Evolutionary conservation across 2,797 vertebrate species (phyloP), one percentile per base, ranked within the genome.

Genomic region (Chaetodon trifasciatus): DNA sequence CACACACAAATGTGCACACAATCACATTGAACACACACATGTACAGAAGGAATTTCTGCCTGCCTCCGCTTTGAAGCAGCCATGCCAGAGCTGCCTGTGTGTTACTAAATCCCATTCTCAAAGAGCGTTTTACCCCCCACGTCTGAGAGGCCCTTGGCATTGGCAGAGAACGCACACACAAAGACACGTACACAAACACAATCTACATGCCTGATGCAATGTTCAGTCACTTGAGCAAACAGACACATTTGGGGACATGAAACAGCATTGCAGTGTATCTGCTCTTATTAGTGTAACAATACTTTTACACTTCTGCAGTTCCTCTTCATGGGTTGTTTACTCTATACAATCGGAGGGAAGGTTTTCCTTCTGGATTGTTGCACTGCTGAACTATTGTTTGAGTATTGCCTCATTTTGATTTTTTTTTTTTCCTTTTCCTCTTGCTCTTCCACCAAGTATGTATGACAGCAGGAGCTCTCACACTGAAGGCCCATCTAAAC

Each of bases 71-170:
- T 94, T 93, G 88, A 92, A 92, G 90, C 89, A 84, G 78, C 74
- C 64, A 70, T 89, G 86, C 88, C 88, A 85, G 83, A 86, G 81
- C 84, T 23, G 79, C 89, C 78, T 91, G 83, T 89, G 91, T 90
- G 86, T 92, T 89, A 84, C 87, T 88, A 94, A 95, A 94, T 94
- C 93, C 84, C 86, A 90, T 94, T 94, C 90, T 93, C 92, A 91
- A 91, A 91, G 89, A 93, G 79, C 71, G 23, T 87, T 93, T 93
- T 90, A 90, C 92, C 93, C 91, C 90, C 92, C 81, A 79, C 64
- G 74, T 93, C 80, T 92, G 76, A 86, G 78, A 91, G 91, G 85
- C 93, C 89, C 78, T 82, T 83, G 91, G 91, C 84, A 88, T 89
- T 90, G 88, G 84, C 74, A 86, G 65, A 74, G 82, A 88, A 73